Evolutionary conservation across 2,888 invertebrate genomes (phyloP), one percentile per base, ranked within the genome.

Genomic region (Ditula angustiorana): DNA sequence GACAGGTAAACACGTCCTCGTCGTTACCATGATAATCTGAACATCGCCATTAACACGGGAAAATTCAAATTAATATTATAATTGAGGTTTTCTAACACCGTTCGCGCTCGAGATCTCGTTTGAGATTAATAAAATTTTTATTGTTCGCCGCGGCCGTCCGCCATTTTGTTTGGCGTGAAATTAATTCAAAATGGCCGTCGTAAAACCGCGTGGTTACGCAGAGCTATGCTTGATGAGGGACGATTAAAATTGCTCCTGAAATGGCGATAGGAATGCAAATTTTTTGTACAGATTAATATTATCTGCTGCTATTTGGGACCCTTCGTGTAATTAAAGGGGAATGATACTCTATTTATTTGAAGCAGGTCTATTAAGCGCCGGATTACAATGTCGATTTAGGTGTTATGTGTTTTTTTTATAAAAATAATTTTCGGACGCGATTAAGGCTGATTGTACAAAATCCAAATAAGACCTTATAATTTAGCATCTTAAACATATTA

Each of bases 131-230:
- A 89, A 84, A 84, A 81, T 49, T 79, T 85, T 86, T 87, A 89
- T 83, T 82, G 82, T 83, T 72, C 76, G 73, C 71, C 72, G 71
- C 70, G 66, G 67, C 21, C 66, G 64, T 30, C 68, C 76, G 83
- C 89, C 90, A 90, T 90, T 85, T 90, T 88, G 88, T 87, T 85
- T 86, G 81, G 79, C 75, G 84, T 74, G 77, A 80, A 87, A 90
- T 89, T 86, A 90, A 91, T 91, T 87, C 89, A 91, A 92, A 84
- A 90, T 90, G 91, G 88, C 85, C 69, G 72, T 73, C 79, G 75
- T 83, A 82, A 85, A 87, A 85, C 80, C 78, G 78, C 79, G 84
- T 80, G 88, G 87, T 85, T 86, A 86, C 85, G 86, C 83, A 81
- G 74, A 78, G 82, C 83, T 77, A 86, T 86, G 86, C 85, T 87